phyloP scores from a whole-genome alignment of 2,797 vertebrate genomes.

The Sebastes baramenuke region DNA sequence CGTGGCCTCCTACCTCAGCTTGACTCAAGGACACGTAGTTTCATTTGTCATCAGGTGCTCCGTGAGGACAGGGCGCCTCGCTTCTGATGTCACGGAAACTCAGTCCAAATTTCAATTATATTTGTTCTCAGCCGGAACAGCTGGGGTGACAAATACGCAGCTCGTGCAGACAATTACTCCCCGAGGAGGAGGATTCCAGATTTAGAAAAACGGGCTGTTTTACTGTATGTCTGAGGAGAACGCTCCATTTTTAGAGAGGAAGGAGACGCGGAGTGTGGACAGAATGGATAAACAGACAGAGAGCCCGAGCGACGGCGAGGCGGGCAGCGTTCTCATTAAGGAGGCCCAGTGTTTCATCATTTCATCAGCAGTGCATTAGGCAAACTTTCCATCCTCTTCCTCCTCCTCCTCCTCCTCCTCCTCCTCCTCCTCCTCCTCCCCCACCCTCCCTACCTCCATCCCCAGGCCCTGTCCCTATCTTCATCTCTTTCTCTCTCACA shows the following conservation, averaged over 20 bases:
- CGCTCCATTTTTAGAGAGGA: slow-evolving; percentile 38
- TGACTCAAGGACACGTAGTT: slow-evolving; percentile 49
- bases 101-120: slow-evolving; percentile 26
- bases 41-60: slow-evolving; percentile 43
- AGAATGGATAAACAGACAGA: slow-evolving; percentile 54
- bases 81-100: slow-evolving; percentile 52
- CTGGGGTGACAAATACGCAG: slow-evolving; percentile 20
- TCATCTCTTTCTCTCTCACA: slow-evolving; percentile 13
- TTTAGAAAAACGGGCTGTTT: slow-evolving; percentile 37
- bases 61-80: slow-evolving; percentile 27
- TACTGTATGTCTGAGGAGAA: slow-evolving; percentile 20
- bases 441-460: slow-evolving; percentile 24
- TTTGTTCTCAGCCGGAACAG: slow-evolving; percentile 33
- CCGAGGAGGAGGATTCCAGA: slow-evolving; percentile 25
- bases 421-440: not conserved
- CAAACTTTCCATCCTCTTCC: slow-evolving; percentile 32
- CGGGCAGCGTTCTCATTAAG: slow-evolving; percentile 56
- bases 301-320: slow-evolving; percentile 9
- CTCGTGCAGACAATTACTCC: slow-evolving; percentile 10
- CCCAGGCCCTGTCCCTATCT: slow-evolving; percentile 48
- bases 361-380: slow-evolving; percentile 69
- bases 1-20: slow-evolving; percentile 42
- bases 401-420: too few relatives aligned
- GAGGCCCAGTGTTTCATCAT: slow-evolving; percentile 65
- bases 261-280: slow-evolving; percentile 33